These are phyloP conservation scores for Drosophila setifemur DNA, from an alignment of 1,140 invertebrate species.

Conservation along the genomic window DNA sequence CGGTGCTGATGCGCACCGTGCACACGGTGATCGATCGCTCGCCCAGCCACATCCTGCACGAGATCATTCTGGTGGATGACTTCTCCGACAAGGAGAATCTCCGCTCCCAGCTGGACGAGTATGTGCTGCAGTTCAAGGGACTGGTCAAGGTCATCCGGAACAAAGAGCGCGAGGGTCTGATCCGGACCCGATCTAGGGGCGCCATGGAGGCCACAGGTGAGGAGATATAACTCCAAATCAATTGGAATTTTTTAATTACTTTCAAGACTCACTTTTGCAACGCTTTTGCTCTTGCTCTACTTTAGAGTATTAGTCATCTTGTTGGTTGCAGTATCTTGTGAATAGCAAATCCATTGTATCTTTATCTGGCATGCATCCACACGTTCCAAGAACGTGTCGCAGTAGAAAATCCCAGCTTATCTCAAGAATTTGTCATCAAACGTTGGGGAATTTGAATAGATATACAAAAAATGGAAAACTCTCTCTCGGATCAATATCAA, in stretches of 20 bases:
- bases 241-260: too few species aligned
- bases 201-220: slow-evolving; percentile 94
- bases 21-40: slow-evolving; percentile 97
- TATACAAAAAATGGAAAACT: too few species aligned
- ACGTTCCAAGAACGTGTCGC: background rate
- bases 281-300: too few species aligned
- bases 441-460: background rate
- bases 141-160: slow-evolving; percentile 95
- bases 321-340: too few species aligned
- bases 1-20: slow-evolving; percentile 96
- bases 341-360: too few species aligned
- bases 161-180: slow-evolving; percentile 93
- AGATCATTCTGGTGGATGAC: slow-evolving; percentile 99
- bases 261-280: too few species aligned
- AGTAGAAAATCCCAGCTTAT: background rate
- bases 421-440: background rate
- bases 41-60: slow-evolving; percentile 94
- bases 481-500: background rate
- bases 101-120: slow-evolving; percentile 93
- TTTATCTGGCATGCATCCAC: too few species aligned
- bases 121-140: slow-evolving; percentile 93
- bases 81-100: slow-evolving; percentile 98
- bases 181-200: slow-evolving; percentile 94
- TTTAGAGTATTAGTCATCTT: too few species aligned
- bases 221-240: background rate